phyloP scores from a whole-genome alignment of 2,797 vertebrate species.

The Oreonectes daqikongensis region DNA sequence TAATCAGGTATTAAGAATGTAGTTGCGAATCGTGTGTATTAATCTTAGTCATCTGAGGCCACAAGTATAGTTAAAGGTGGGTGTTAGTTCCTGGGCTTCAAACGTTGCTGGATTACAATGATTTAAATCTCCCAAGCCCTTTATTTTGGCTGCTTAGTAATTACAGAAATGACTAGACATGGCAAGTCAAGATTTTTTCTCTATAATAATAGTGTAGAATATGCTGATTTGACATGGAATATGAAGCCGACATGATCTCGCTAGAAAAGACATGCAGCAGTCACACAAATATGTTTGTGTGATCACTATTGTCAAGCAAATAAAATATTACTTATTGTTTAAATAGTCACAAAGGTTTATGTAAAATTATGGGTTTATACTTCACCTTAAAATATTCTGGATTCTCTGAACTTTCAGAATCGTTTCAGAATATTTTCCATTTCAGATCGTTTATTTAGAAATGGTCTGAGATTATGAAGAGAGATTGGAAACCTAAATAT shows the following conservation, averaged over 20 bases:
- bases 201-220: conserved; percentile 16
- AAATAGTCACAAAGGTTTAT: background rate
- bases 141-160: conserved; percentile 20
- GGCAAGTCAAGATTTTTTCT: background rate
- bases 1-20: conserved; percentile 1
- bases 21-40: background rate
- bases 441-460: too few species aligned
- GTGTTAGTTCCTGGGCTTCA: background rate
- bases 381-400: conserved; percentile 27
- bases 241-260: conserved; percentile 20
- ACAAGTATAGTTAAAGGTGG: background rate
- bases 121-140: background rate
- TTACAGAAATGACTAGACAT: background rate
- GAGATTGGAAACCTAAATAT: background rate
- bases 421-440: background rate
- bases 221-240: conserved; percentile 15
- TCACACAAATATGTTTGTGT: background rate
- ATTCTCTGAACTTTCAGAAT: background rate
- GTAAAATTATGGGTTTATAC: background rate
- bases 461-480: background rate
- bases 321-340: conserved; percentile 19
- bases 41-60: background rate
- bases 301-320: background rate
- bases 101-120: background rate
- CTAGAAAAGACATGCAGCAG: conserved; percentile 24